phyloP scores from a whole-genome alignment of 2,888 invertebrate species.

The Agriotes lineatus region DNA sequence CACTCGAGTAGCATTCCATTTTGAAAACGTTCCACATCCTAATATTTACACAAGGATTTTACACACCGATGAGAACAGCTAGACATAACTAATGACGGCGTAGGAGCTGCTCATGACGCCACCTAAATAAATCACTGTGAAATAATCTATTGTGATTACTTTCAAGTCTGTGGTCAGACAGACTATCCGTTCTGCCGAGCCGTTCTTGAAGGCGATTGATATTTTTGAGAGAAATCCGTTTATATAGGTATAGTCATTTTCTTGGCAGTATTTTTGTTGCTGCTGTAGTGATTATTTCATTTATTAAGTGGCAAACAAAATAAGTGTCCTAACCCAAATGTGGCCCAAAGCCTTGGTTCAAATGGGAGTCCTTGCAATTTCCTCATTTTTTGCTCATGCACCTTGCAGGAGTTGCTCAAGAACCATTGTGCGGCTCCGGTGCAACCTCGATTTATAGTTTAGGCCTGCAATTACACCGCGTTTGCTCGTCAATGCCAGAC shows the following conservation, averaged over 20 bases:
- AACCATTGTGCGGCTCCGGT: constrained; percentile 1
- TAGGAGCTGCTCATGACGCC: constrained; percentile 13
- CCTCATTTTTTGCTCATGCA: constrained; percentile 5
- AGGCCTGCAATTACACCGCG: not conserved
- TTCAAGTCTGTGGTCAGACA: not conserved
- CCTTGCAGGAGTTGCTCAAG: not conserved
- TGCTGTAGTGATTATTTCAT: no score
- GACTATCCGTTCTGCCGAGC: not conserved
- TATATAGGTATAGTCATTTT: no score
- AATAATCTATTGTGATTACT: constrained; percentile 11
- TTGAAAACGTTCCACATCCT: no score
- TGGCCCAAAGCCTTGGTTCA: constrained; percentile 1
- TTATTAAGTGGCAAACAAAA: no score
- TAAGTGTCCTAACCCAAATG: no score
- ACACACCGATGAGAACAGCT: not conserved
- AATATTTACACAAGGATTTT: not conserved
- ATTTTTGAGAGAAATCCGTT: no score
- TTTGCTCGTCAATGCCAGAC: not conserved
- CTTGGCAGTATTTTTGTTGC: no score
- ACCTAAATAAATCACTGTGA: constrained; percentile 9
- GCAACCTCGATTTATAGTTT: constrained; percentile 1
- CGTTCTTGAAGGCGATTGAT: no score
- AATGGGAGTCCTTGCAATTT: constrained; percentile 5
- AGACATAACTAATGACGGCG: constrained; percentile 6
- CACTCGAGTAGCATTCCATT: no score